Percentiles rank a stretch among this genome's conserved stretches.
Evolutionary conservation across 2,113 vertebrate genomes (phyloP).

Genomic region (Hemicordylus capensis): DNA sequence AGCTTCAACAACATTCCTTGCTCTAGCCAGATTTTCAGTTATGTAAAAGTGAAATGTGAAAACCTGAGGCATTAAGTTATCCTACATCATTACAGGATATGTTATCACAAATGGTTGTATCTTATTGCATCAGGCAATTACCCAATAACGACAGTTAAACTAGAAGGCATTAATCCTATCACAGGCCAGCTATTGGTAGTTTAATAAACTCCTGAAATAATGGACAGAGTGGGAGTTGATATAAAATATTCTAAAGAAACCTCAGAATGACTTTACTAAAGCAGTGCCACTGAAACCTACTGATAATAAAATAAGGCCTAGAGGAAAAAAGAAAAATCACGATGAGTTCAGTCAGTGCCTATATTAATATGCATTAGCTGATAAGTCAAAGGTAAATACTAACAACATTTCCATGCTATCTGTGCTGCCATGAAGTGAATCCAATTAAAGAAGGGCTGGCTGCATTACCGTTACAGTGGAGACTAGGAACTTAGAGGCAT

Average conservation of each 20-base stretch:
- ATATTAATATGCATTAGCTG: constrained; percentile 5
- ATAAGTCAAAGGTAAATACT: constrained; percentile 30
- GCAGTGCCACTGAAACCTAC: constrained; percentile 13
- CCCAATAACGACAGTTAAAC: neutral
- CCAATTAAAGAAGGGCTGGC: constrained; percentile 14
- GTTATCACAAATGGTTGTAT: neutral
- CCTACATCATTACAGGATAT: neutral
- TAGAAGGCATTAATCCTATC: neutral
- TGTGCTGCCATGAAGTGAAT: constrained; percentile 26
- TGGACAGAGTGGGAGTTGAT: constrained; percentile 6
- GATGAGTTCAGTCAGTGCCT: constrained; percentile 13
- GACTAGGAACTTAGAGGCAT: constrained; percentile 36
- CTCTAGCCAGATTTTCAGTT: neutral
- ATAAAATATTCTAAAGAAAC: neutral
- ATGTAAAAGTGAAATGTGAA: neutral
- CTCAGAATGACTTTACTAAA: neutral
- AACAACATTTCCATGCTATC: constrained; percentile 50
- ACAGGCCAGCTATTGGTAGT: neutral
- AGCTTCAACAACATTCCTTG: neutral
- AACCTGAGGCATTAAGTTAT: neutral
- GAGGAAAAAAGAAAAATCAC: constrained; percentile 22
- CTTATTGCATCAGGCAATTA: neutral
- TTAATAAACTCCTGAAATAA: constrained; percentile 1
- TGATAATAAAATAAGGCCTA: constrained; percentile 18
- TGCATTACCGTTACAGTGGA: constrained; percentile 34